Percentiles rank a stretch among this genome's conserved stretches.
These are phyloP conservation scores for Gavia stellata DNA, from an alignment of 2,113 vertebrate genomes.

Conservation along the genomic window DNA sequence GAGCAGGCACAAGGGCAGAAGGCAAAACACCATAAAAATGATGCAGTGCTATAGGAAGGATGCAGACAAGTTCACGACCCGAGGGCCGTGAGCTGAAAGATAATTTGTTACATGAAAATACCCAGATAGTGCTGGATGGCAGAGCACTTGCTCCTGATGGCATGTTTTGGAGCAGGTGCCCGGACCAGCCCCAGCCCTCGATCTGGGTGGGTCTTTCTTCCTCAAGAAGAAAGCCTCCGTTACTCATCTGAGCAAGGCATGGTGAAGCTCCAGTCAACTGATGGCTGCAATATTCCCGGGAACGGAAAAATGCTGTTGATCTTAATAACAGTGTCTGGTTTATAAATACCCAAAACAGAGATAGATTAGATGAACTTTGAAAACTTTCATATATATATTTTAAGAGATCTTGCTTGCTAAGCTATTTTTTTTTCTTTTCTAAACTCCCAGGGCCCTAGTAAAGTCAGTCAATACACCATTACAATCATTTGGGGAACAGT, in stretches of 20 bases:
- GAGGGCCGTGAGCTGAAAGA: background rate
- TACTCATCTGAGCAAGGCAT: accelerated
- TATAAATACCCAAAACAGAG: background rate
- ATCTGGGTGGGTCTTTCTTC: too few relatives aligned
- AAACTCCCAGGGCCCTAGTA: constrained; percentile 33
- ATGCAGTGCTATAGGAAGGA: background rate
- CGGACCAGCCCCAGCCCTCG: background rate
- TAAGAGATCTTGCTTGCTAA: constrained; percentile 41
- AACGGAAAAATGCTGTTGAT: background rate
- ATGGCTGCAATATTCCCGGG: background rate
- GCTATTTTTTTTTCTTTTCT: background rate
- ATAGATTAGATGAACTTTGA: background rate
- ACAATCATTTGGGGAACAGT: constrained; percentile 57
- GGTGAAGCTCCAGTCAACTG: too few relatives aligned
- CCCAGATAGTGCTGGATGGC: background rate
- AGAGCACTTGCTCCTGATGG: background rate
- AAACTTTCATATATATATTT: background rate
- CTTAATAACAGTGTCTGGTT: background rate
- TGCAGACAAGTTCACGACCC: background rate
- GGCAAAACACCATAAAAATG: background rate
- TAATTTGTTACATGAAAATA: background rate
- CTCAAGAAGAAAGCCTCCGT: too few relatives aligned
- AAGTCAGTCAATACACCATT: constrained; percentile 56
- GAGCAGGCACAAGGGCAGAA: background rate
- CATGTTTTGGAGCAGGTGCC: background rate